These are phyloP conservation scores for Torymus tubicola DNA, from an alignment of 2,888 invertebrate genomes.

Conservation along the genomic window DNA sequence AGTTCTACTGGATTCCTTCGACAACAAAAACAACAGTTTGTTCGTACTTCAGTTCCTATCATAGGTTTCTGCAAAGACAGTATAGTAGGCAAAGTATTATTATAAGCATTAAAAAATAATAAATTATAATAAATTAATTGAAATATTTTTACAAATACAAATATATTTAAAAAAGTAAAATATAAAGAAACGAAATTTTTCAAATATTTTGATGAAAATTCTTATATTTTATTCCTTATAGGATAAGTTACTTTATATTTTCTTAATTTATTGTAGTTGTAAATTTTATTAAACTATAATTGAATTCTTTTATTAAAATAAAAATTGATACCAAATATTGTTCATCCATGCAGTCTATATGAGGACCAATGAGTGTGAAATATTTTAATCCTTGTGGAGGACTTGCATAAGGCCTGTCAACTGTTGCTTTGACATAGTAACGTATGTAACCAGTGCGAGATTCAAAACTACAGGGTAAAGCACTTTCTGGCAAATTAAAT, in stretches of 20 bases:
- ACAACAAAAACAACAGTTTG: conserved; percentile 86
- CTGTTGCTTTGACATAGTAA: conserved; percentile 84
- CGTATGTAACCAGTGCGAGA: conserved; percentile 85
- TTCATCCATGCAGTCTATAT: conserved; percentile 89
- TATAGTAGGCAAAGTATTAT: background rate
- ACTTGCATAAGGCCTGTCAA: conserved; percentile 87
- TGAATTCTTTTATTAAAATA: conserved; percentile 1
- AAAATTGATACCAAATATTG: conserved; percentile 81
- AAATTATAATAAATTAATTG: background rate
- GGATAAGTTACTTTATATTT: background rate
- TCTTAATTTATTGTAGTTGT: background rate
- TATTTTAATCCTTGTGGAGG: conserved; percentile 89
- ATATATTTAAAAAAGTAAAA: too few relatives aligned
- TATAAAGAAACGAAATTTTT: too few relatives aligned
- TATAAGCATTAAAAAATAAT: background rate
- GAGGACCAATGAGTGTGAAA: conserved; percentile 87
- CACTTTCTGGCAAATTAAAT: conserved; percentile 85
- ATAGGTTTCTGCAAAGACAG: conserved; percentile 79
- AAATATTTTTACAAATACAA: too few relatives aligned
- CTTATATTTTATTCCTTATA: too few relatives aligned
- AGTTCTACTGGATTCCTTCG: conserved; percentile 83
- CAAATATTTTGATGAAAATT: too few relatives aligned
- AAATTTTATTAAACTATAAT: conserved; percentile 1
- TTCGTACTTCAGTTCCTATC: conserved; percentile 81
- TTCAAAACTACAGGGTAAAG: conserved; percentile 87